Conservation (phyloP, 2,797 vertebrate species). For the Spinibarbus caldwelli region DNA sequence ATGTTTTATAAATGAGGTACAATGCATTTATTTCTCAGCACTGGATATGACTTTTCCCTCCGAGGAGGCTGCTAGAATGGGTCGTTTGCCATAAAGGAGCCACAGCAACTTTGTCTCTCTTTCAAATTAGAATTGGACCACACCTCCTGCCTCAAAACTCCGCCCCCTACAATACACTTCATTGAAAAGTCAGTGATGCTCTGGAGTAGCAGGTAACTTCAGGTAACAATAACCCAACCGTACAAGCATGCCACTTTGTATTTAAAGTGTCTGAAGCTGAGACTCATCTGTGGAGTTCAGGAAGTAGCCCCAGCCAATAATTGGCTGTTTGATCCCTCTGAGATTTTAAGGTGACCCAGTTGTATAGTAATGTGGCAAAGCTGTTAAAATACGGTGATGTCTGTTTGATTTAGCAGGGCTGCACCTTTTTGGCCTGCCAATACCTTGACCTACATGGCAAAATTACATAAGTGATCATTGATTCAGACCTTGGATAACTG, state of each 20-base stretch:
- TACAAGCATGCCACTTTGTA: neutral
- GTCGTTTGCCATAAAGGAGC: neutral
- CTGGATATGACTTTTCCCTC: neutral
- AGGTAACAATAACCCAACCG: neutral
- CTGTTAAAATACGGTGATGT: conserved; percentile 39
- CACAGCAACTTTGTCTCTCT: neutral
- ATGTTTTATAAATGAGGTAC: conserved; percentile 28
- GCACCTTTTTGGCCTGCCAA: conserved; percentile 2
- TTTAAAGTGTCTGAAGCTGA: neutral
- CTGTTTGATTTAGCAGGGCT: conserved; percentile 16
- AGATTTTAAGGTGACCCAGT: conserved; percentile 32
- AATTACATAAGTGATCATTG: conserved; percentile 43
- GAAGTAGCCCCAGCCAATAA: conserved; percentile 35
- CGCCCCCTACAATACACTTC: neutral
- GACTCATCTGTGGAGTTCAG: conserved; percentile 7
- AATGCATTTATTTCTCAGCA: neutral
- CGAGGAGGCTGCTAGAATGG: neutral
- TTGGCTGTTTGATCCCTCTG: conserved; percentile 30
- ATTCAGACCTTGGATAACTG: conserved; percentile 38
- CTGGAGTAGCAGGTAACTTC: neutral
- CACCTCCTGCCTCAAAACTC: neutral
- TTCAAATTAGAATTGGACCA: neutral
- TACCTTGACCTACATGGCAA: conserved; percentile 33
- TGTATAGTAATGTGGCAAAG: conserved; percentile 48
- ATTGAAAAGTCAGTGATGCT: neutral